Percentiles rank a stretch among this genome's conserved stretches.
phyloP scores from a whole-genome alignment of 35 echinoderm and acorn worm species.

The Strongylocentrotus purpuratus region DNA sequence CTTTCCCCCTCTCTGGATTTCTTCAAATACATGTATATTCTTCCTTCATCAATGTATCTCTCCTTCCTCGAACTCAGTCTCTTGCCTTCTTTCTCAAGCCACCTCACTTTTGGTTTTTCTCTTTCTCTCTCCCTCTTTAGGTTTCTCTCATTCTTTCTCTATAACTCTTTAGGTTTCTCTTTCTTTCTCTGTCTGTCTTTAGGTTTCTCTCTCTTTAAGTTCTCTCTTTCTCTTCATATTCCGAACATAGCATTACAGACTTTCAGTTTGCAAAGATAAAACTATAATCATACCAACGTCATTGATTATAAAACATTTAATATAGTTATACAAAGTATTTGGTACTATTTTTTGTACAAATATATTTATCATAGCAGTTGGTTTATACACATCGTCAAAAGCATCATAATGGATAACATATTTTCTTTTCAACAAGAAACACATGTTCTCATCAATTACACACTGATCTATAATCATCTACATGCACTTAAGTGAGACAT shows the following conservation, averaged over 20 bases:
- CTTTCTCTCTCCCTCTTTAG: not conserved
- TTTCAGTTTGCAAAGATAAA: not conserved
- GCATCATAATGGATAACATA: not conserved
- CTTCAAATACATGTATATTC: too few species aligned
- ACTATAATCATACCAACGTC: not conserved
- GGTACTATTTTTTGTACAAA: slow-evolving; percentile 42
- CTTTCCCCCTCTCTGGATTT: too few species aligned
- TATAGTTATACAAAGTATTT: slow-evolving; percentile 49
- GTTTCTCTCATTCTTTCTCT: not conserved
- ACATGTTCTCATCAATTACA: not conserved
- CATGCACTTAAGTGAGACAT: not conserved
- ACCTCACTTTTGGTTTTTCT: not conserved
- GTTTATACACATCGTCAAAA: slow-evolving; percentile 19
- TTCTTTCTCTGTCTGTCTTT: not conserved
- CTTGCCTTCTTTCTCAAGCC: not conserved
- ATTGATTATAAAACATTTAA: slow-evolving; percentile 49
- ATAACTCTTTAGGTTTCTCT: not conserved
- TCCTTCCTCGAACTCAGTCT: not conserved
- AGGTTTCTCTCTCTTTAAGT: too few species aligned
- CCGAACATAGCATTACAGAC: not conserved
- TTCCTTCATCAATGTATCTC: too few species aligned
- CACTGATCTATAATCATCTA: not conserved
- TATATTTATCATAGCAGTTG: slow-evolving; percentile 27
- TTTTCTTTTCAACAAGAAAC: not conserved
- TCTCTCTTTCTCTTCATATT: too few species aligned